Evolutionary conservation across 2,797 vertebrate genomes (phyloP), one percentile per base, ranked within the genome.

Genomic region (Acomys russatus): DNA sequence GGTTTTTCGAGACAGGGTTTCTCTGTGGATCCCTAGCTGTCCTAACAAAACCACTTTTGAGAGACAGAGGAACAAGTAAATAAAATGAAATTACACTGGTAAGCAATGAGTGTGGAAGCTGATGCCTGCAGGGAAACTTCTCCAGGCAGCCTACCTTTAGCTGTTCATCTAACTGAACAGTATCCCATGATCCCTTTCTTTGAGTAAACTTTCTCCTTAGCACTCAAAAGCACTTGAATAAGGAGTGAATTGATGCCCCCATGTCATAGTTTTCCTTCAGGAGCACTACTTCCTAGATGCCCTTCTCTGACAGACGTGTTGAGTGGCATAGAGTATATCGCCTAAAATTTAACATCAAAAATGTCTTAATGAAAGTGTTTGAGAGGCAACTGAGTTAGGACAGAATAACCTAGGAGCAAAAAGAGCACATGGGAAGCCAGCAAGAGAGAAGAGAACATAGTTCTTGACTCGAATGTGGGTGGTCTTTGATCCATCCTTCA

Each of bases 71-170:
- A 84, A 74, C 78, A 30, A 78, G 14, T 44, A 51, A 79, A 59
- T 92, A 87, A 87, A 77, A 77, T 82, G 71, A 44, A 89, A 59
- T 56, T 87, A 63, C 54, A 68, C n/a, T n/a, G 20, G 54, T 74
- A 84, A 93, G 63, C 54, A 91, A 64, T 85, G 56, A 77, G 79
- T 11, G 4, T 73, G 4, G 30, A 3, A 49, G n/a, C 14, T 59
- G 18, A 95, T 79, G 20, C 3, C 4, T 6, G 2, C 38, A 85
- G 44, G 18, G 30, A 18, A 23, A 33, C 20, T 68, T n/a, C 30
- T 68, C 30, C 11, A 38, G 10, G 70, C 7, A 87, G 68, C 8
- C 1, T 59, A 33, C 25, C 9, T 1, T 70, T 51, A 54, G 22
- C 25, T 68, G 11, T 5, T 63, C n/a, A 68, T 70, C 66, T 71